These are phyloP conservation scores for Boleophthalmus pectinirostris DNA, from an alignment of 2,113 vertebrate genomes.

Conservation along the genomic window DNA sequence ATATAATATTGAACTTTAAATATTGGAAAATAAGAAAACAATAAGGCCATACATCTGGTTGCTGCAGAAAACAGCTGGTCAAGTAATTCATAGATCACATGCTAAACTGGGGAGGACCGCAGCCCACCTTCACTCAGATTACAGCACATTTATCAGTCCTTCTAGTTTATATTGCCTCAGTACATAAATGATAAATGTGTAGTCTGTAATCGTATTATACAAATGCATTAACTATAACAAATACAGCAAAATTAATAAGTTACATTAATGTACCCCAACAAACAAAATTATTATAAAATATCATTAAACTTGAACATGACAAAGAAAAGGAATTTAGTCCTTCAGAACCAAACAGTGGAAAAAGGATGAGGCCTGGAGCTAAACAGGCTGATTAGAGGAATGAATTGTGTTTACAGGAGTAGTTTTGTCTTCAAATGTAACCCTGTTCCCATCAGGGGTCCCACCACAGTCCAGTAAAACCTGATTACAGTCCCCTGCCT, in stretches of 20 bases:
- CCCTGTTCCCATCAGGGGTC: slow-evolving; percentile 70
- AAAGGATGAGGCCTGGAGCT: slow-evolving; percentile 50
- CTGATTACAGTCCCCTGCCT: slow-evolving; percentile 72
- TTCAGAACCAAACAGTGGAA: slow-evolving; percentile 44
- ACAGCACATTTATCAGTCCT: slow-evolving; percentile 22
- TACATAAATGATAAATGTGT: slow-evolving; percentile 20
- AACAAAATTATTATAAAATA: slow-evolving; percentile 51
- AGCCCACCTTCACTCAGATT: slow-evolving; percentile 8
- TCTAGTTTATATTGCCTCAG: slow-evolving; percentile 36
- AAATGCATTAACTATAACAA: slow-evolving; percentile 51
- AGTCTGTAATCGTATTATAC: slow-evolving; percentile 58
- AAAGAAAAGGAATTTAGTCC: slow-evolving; percentile 27
- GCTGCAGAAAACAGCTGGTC: slow-evolving; percentile 50
- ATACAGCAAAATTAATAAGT: slow-evolving; percentile 75
- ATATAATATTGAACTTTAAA: slow-evolving; percentile 22
- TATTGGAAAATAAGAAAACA: slow-evolving; percentile 18
- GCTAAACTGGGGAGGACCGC: slow-evolving; percentile 24
- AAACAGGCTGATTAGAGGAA: slow-evolving; percentile 78
- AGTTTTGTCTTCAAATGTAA: slow-evolving; percentile 79
- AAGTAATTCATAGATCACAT: slow-evolving; percentile 59
- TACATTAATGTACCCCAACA: slow-evolving; percentile 67
- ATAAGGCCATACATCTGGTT: slow-evolving; percentile 58
- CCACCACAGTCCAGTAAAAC: slow-evolving; percentile 76
- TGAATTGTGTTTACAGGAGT: slow-evolving; percentile 74
- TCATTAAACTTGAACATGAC: slow-evolving; percentile 42